phyloP scores from a whole-genome alignment of 2,888 invertebrate genomes.

The Ischnus inquisitorius region DNA sequence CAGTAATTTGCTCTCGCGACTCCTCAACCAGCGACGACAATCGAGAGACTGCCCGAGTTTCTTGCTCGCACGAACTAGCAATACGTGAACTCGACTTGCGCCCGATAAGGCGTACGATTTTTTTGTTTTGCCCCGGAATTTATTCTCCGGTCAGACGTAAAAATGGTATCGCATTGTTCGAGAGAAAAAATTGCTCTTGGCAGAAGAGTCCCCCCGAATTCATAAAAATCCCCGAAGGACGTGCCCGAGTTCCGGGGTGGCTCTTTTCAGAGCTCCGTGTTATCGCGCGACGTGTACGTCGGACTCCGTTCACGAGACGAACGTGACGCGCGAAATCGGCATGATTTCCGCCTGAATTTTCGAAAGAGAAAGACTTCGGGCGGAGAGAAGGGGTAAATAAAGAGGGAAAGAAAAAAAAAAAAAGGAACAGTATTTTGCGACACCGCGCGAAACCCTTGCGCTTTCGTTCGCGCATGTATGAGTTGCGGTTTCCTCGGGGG shows the following conservation, averaged over 20 bases:
- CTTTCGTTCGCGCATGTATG: constrained; percentile 74
- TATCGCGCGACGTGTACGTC: constrained; percentile 39
- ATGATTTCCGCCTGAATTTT: constrained; percentile 69
- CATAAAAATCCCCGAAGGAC: constrained; percentile 4
- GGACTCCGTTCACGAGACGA: constrained; percentile 61
- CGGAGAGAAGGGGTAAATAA: neutral
- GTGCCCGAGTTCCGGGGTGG: constrained; percentile 31
- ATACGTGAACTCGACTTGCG: constrained; percentile 1
- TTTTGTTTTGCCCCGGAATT: constrained; percentile 23
- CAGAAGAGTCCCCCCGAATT: constrained; percentile 42
- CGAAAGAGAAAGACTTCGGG: constrained; percentile 16
- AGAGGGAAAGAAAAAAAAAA: constrained; percentile 31
- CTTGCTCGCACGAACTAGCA: neutral
- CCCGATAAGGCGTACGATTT: neutral
- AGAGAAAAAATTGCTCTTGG: constrained; percentile 53
- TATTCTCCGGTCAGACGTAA: constrained; percentile 37
- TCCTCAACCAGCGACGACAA: neutral
- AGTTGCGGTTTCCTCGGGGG: constrained; percentile 69
- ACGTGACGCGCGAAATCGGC: constrained; percentile 69
- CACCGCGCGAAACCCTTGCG: constrained; percentile 64
- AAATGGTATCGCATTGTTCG: constrained; percentile 45
- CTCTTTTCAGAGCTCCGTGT: constrained; percentile 15
- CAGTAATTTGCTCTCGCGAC: neutral
- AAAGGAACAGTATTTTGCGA: constrained; percentile 61
- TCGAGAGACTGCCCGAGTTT: neutral